Evolutionary conservation across 2,888 invertebrate species (phyloP), one percentile per base, ranked within the genome.

Genomic region (Andrena praecox): DNA sequence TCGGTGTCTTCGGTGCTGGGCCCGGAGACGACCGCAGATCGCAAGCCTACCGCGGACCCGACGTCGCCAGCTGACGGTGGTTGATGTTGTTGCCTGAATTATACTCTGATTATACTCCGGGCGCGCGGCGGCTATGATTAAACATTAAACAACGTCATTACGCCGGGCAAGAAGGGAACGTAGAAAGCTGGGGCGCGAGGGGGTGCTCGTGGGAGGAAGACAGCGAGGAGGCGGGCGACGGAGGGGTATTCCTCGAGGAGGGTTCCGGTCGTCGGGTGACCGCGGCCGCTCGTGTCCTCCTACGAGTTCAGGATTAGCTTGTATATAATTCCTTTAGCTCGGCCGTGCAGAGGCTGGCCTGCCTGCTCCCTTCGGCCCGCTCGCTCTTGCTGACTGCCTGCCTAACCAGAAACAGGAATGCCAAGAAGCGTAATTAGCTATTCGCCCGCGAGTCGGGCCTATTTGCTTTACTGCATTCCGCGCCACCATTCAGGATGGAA

Each of bases 91-190:
- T 92, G 92, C 91, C 92, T 92, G 92, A 93, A 93, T 93, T 93
- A 93, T 93, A 93, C 93, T 93, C 92, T 92, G 93, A 93, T 93
- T 93, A 93, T 93, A 93, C 92, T 89, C 89, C 85, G 88, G 88
- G 91, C 86, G 88, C 87, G 89, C 90, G 90, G 89, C 87, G 91
- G 93, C 89, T 93, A 93, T 93, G 93, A 93, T 93, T 93, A 93
- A 93, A 93, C 93, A 93, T 93, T 93, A 93, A 93, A 93, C 92
- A 93, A 93, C 93, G 93, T 93, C 92, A 93, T 93, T 93, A 93
- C 89, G 78, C 85, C 88, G 77, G 31, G 87, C 70, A 60, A 69
- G 83, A 79, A 80, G 69, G 75, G 87, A 68, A 59, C 71, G 62
- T 56, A 56, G 74, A 56, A 71, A 35, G 54, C 42, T 20, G 52